These are phyloP conservation scores for Speoplatyrhinus poulsoni DNA, from an alignment of 2,113 vertebrate species.

Conservation along the genomic window DNA sequence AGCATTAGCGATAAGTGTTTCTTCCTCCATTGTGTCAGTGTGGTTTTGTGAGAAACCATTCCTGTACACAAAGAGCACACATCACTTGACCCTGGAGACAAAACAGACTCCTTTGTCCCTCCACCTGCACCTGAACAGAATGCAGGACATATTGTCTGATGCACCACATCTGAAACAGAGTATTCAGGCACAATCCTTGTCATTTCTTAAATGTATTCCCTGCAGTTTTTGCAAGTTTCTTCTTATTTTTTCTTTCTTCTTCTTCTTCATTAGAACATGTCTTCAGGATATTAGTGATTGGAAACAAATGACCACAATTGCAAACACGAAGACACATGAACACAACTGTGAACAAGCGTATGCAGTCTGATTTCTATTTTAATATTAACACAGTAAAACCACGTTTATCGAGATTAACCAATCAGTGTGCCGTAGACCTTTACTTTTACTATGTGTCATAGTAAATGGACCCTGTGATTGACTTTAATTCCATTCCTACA, in stretches of 20 bases:
- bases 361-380: too few species aligned
- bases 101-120: slow-evolving; percentile 58
- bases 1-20: slow-evolving; percentile 67
- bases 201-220: slow-evolving; percentile 64
- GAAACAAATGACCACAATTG: neutral
- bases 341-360: neutral
- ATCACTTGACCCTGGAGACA: slow-evolving; percentile 73
- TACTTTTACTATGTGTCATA: neutral
- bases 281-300: slow-evolving; percentile 47
- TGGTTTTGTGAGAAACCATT: slow-evolving; percentile 65
- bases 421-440: too few species aligned
- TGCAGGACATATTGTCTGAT: slow-evolving; percentile 61
- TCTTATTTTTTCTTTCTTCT: slow-evolving; percentile 59
- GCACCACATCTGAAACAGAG: slow-evolving; percentile 73
- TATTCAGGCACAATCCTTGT: slow-evolving; percentile 70
- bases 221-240: slow-evolving; percentile 66
- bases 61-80: slow-evolving; percentile 65
- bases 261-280: neutral
- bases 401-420: too few species aligned
- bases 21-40: slow-evolving; percentile 64
- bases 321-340: neutral
- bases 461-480: neutral
- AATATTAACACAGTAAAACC: too few species aligned
- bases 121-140: slow-evolving; percentile 77
- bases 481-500: slow-evolving; percentile 4